phyloP scores from a whole-genome alignment of 2,888 invertebrate species.

The Cetonia aurata region DNA sequence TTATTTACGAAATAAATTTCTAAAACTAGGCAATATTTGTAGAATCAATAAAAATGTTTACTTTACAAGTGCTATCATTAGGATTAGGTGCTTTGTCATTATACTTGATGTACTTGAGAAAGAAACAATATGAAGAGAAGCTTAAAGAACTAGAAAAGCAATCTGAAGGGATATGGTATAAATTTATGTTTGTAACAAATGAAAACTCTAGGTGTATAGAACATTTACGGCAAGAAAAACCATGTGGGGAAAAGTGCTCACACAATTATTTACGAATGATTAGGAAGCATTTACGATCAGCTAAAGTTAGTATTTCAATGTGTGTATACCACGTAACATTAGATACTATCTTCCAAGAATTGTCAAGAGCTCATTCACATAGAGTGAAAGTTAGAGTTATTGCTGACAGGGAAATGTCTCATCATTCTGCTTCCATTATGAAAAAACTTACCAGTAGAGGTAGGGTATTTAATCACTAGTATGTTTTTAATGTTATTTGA shows the following conservation, averaged over 20 bases:
- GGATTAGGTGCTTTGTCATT: not conserved
- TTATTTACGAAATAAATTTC: too few species aligned
- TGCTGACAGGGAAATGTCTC: slow-evolving; percentile 43
- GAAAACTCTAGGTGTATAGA: slow-evolving; percentile 37
- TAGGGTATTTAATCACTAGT: slow-evolving; percentile 12
- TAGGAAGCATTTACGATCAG: slow-evolving; percentile 16
- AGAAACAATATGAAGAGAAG: slow-evolving; percentile 24
- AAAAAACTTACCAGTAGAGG: slow-evolving; percentile 24
- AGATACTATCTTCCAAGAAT: slow-evolving; percentile 24
- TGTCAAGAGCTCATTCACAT: slow-evolving; percentile 28
- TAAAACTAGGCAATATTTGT: not conserved
- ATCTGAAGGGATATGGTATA: slow-evolving; percentile 13
- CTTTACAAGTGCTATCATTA: not conserved
- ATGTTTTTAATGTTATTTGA: not conserved
- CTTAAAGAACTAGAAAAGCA: not conserved
- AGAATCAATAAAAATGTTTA: not conserved
- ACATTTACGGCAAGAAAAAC: slow-evolving; percentile 33
- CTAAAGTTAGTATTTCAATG: slow-evolving; percentile 40
- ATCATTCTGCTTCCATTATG: slow-evolving; percentile 37
- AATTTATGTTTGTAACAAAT: slow-evolving; percentile 42
- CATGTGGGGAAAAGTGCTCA: slow-evolving; percentile 42
- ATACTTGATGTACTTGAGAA: slow-evolving; percentile 13
- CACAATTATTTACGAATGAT: slow-evolving; percentile 37
- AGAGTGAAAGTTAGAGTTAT: slow-evolving; percentile 36
- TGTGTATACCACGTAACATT: slow-evolving; percentile 43